These are phyloP conservation scores for Pitangus sulphuratus DNA, from an alignment of 2,797 vertebrate species.

Conservation along the genomic window DNA sequence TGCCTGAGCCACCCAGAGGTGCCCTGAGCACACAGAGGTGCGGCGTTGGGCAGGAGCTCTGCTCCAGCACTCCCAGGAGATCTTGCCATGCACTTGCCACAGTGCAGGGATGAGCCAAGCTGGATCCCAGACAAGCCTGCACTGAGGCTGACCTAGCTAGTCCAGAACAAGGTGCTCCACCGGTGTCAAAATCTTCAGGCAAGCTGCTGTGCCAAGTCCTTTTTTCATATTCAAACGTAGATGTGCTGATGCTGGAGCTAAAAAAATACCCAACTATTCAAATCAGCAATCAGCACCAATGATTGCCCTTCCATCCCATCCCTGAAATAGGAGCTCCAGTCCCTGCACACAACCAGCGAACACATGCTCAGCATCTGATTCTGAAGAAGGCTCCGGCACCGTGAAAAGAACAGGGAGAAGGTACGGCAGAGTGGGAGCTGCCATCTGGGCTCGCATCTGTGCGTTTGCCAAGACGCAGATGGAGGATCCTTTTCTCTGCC, in stretches of 20 bases:
- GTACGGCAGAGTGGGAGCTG: slow-evolving; percentile 63
- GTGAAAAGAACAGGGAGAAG: slow-evolving; percentile 70
- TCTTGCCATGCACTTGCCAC: not conserved
- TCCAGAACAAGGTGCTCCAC: not conserved
- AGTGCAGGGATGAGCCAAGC: not conserved
- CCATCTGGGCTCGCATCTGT: slow-evolving; percentile 67
- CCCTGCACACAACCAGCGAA: slow-evolving; percentile 35
- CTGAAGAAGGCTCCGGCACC: slow-evolving; percentile 30
- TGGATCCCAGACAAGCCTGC: not conserved
- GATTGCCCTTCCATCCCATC: not conserved
- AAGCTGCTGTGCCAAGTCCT: not conserved
- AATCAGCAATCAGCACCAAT: slow-evolving; percentile 31
- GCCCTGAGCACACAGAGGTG: not conserved
- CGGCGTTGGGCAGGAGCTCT: accelerated
- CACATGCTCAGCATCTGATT: slow-evolving; percentile 50
- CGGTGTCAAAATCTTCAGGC: not conserved
- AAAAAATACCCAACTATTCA: not conserved
- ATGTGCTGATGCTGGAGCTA: not conserved
- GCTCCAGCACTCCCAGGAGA: not conserved
- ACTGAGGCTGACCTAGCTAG: not conserved
- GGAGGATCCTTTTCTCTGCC: slow-evolving; percentile 45
- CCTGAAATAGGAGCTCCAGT: slow-evolving; percentile 19
- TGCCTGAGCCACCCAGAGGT: not conserved
- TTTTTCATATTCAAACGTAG: not conserved
- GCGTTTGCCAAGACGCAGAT: slow-evolving; percentile 43